A percentile compares a stretch with the other conserved stretches of the same genome.
phyloP scores from a whole-genome alignment of 2,888 invertebrate species.

The Oeneis ivallda region DNA sequence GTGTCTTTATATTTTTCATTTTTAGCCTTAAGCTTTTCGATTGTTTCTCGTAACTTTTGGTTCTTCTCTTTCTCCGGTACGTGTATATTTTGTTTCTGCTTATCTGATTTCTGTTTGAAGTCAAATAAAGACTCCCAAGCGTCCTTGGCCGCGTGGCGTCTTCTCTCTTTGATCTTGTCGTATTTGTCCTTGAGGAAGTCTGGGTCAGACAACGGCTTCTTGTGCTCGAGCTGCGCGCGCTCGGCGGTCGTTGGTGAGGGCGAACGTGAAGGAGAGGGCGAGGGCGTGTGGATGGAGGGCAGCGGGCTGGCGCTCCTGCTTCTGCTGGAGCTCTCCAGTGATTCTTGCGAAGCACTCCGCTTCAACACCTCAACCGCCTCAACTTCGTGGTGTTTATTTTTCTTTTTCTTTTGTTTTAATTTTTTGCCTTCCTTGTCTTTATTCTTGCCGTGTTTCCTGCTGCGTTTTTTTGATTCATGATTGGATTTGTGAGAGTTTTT shows the following conservation, averaged over 20 bases:
- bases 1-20: conserved; percentile 78
- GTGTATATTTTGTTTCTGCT: conserved; percentile 62
- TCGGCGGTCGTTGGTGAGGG: conserved; percentile 51
- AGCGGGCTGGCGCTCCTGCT: conserved; percentile 73
- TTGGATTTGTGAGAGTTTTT: conserved; percentile 63
- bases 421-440: conserved; percentile 75
- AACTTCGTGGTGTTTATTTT: conserved; percentile 61
- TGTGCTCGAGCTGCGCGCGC: conserved; percentile 56
- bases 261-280: conserved; percentile 69
- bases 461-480: conserved; percentile 57
- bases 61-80: conserved; percentile 76
- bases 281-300: conserved; percentile 71
- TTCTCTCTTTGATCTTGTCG: conserved; percentile 83
- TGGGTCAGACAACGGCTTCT: conserved; percentile 57
- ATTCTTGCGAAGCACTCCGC: conserved; percentile 58
- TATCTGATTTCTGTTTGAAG: conserved; percentile 68
- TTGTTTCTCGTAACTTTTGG: conserved; percentile 79
- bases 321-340: conserved; percentile 68
- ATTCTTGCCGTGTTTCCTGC: conserved; percentile 65
- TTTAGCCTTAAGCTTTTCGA: conserved; percentile 84
- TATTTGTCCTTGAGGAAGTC: conserved; percentile 82
- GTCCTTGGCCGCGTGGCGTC: conserved; percentile 77
- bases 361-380: conserved; percentile 51
- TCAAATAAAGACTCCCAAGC: conserved; percentile 75
- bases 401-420: conserved; percentile 75